These are phyloP conservation scores for Amphiprion percula DNA, from an alignment of 2,113 vertebrate species.

Conservation along the genomic window DNA sequence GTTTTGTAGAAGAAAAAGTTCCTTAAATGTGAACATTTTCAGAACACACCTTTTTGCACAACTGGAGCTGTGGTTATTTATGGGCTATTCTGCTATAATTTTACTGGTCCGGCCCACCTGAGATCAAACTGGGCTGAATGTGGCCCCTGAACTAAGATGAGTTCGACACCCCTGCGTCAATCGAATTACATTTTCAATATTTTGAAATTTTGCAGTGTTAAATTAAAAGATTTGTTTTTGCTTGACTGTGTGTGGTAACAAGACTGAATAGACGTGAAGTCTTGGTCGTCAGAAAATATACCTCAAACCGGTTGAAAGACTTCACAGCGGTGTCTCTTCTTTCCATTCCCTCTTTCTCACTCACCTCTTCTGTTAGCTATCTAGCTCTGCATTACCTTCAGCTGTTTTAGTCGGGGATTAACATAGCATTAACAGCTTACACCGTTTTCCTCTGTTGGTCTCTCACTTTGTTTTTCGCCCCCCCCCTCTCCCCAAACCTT, in stretches of 20 bases:
- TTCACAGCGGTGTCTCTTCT: slow-evolving; percentile 14
- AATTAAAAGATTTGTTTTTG: slow-evolving; percentile 20
- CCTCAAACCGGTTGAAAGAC: slow-evolving; percentile 41
- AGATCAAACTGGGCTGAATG: too few relatives aligned
- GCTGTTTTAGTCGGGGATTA: slow-evolving; percentile 80
- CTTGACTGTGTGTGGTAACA: slow-evolving; percentile 14
- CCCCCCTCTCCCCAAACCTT: slow-evolving; percentile 60
- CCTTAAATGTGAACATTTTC: too few relatives aligned
- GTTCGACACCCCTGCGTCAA: background rate
- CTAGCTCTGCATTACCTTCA: slow-evolving; percentile 73
- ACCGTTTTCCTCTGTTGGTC: slow-evolving; percentile 77
- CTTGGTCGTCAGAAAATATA: slow-evolving; percentile 31
- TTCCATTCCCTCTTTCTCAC: slow-evolving; percentile 48
- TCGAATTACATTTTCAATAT: background rate
- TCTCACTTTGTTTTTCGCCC: slow-evolving; percentile 44
- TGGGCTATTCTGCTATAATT: too few relatives aligned
- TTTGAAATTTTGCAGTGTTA: background rate
- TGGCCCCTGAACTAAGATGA: too few relatives aligned
- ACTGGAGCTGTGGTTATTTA: too few relatives aligned
- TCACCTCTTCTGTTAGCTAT: slow-evolving; percentile 66
- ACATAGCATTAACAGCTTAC: slow-evolving; percentile 80
- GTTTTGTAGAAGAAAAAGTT: too few relatives aligned
- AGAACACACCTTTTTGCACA: too few relatives aligned
- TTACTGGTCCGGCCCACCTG: too few relatives aligned
- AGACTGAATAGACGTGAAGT: slow-evolving; percentile 18